Conservation (phyloP, 2,888 invertebrate genomes). For the Horisme vitalbata region DNA sequence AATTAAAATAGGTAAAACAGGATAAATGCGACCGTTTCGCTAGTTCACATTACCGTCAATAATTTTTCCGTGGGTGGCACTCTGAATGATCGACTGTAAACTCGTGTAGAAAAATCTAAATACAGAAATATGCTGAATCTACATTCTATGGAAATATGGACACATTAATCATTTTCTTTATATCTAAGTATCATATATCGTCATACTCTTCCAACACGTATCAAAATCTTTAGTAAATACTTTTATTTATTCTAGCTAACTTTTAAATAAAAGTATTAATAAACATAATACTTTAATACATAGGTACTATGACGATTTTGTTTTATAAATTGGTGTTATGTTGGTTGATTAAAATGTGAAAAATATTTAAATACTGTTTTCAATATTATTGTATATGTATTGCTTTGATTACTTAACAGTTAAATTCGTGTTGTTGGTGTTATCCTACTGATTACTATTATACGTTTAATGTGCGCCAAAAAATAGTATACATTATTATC, state of each 20-base stretch:
- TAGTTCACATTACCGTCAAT: no score
- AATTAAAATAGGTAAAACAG: no score
- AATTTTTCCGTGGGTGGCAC: no score
- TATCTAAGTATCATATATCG: constrained; percentile 43
- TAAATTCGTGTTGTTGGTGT: constrained; percentile 27
- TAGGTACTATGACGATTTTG: constrained; percentile 32
- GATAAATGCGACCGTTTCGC: no score
- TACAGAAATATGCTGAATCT: constrained; percentile 11
- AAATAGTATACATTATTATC: constrained; percentile 17
- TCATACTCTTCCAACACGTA: constrained; percentile 53
- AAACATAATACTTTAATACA: constrained; percentile 32
- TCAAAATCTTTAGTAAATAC: constrained; percentile 61
- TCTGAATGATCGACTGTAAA: no score
- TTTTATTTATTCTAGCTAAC: constrained; percentile 63
- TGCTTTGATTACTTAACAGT: constrained; percentile 25
- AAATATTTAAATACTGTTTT: constrained; percentile 10
- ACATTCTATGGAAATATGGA: constrained; percentile 41
- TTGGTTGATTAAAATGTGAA: constrained; percentile 17
- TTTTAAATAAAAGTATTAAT: constrained; percentile 40
- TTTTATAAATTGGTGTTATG: constrained; percentile 40
- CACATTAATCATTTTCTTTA: constrained; percentile 43
- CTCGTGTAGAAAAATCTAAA: constrained; percentile 11
- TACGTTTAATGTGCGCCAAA: constrained; percentile 15
- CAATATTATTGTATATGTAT: constrained; percentile 24
- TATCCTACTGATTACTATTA: constrained; percentile 13